phyloP scores from a whole-genome alignment of 2,797 vertebrate genomes.

The Holocentrus rufus region DNA sequence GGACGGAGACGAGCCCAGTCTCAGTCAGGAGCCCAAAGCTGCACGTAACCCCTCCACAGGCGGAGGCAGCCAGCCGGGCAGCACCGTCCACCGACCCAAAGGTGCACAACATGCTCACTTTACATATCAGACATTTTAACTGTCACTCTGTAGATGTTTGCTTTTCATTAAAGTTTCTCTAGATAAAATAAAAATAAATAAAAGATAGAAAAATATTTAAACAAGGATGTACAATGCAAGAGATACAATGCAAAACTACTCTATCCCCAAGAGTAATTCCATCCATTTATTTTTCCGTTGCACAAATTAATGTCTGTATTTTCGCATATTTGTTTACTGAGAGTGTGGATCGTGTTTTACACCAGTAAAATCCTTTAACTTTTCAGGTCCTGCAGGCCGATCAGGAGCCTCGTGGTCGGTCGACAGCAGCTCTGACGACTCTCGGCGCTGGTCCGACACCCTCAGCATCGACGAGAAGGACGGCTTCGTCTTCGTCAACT shows the following conservation, averaged over 20 bases:
- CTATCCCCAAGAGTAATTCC: too few species aligned
- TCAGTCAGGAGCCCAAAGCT: conserved; percentile 83
- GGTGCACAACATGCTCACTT: conserved; percentile 42
- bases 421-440: conserved; percentile 93
- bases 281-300: too few species aligned
- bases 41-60: conserved; percentile 54
- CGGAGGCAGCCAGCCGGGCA: conserved; percentile 83
- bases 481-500: conserved; percentile 97
- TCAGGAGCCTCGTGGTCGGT: conserved; percentile 84
- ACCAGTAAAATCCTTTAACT: neutral
- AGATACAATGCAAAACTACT: too few species aligned
- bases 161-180: too few species aligned
- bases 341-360: too few species aligned
- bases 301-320: too few species aligned
- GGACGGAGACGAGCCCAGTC: conserved; percentile 88
- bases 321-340: too few species aligned
- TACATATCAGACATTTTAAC: neutral
- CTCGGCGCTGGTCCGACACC: conserved; percentile 95
- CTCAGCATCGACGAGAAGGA: conserved; percentile 98
- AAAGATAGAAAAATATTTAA: too few species aligned
- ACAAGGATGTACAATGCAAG: too few species aligned
- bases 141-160: neutral
- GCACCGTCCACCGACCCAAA: conserved; percentile 85
- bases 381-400: conserved; percentile 77
- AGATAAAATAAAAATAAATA: too few species aligned